phyloP scores from a whole-genome alignment of 2,888 invertebrate genomes.

The Ormyrus rosae region DNA sequence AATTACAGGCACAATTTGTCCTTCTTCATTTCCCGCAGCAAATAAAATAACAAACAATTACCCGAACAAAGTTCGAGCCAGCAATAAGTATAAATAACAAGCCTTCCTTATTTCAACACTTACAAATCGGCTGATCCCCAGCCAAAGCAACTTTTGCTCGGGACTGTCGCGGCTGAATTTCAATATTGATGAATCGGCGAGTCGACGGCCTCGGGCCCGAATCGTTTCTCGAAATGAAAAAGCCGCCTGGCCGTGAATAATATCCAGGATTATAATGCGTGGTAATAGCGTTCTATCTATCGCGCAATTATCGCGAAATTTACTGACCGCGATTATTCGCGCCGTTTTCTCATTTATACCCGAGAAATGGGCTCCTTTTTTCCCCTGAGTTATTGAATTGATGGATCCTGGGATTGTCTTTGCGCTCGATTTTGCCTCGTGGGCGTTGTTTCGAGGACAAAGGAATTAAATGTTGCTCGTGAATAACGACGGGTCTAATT shows the following conservation, averaged over 20 bases:
- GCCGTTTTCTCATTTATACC: constrained; percentile 19
- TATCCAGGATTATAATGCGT: not conserved
- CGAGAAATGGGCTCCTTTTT: not conserved
- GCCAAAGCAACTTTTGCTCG: not conserved
- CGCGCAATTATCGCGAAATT: not conserved
- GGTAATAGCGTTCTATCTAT: not conserved
- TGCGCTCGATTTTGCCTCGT: not conserved
- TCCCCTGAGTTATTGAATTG: constrained; percentile 22
- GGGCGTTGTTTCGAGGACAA: not conserved
- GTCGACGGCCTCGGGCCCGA: constrained; percentile 1
- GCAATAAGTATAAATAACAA: too few relatives aligned
- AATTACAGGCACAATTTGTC: too few relatives aligned
- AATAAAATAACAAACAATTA: too few relatives aligned
- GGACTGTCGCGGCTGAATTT: not conserved
- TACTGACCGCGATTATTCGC: constrained; percentile 28
- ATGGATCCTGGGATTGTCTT: not conserved
- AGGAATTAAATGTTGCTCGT: not conserved
- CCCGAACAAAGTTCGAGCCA: too few relatives aligned
- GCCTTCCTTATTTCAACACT: too few relatives aligned
- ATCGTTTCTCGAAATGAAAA: constrained; percentile 22
- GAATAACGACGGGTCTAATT: not conserved
- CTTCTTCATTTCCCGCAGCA: too few relatives aligned
- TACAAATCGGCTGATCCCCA: not conserved
- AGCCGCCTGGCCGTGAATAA: constrained; percentile 37
- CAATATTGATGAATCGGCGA: constrained; percentile 13